A percentile compares a stretch with the other conserved stretches of the same genome.
Evolutionary conservation across 2,113 vertebrate genomes (phyloP).

Genomic region (Brachyhypopomus occidentalis): DNA sequence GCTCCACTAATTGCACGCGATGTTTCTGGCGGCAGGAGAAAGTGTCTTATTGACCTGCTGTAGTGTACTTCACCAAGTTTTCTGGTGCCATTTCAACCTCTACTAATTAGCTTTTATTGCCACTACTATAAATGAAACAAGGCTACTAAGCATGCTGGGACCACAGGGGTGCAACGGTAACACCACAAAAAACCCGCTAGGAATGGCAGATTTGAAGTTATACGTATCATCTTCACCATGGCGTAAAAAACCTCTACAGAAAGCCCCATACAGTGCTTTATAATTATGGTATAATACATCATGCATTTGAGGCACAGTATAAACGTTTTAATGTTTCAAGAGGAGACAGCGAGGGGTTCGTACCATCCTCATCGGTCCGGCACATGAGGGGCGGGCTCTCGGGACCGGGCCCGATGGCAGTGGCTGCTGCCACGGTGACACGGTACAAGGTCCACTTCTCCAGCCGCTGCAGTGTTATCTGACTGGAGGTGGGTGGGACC

Average conservation of each 20-base stretch:
- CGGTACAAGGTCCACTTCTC: slow-evolving; percentile 97
- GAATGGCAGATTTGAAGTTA: background rate
- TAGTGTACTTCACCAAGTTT: background rate
- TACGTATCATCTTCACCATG: no score
- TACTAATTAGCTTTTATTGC: slow-evolving; percentile 17
- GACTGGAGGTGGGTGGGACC: slow-evolving; percentile 79
- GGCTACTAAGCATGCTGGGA: background rate
- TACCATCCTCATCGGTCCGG: slow-evolving; percentile 97
- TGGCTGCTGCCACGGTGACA: slow-evolving; percentile 87
- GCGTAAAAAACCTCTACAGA: no score
- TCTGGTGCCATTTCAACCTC: background rate
- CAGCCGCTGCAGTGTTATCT: slow-evolving; percentile 87
- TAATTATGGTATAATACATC: background rate
- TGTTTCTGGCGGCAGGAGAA: background rate
- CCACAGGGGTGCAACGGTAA: background rate
- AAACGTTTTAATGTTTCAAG: no score
- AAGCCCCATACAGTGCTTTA: no score
- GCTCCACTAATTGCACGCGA: slow-evolving; percentile 2
- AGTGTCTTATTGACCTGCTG: background rate
- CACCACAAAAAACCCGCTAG: background rate
- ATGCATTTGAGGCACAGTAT: no score
- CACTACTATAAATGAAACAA: background rate
- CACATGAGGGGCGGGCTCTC: slow-evolving; percentile 88
- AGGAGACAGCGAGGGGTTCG: slow-evolving; percentile 21
- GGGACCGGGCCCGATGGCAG: slow-evolving; percentile 87